Evolutionary conservation across 2,113 vertebrate species (phyloP).

Genomic region (Abramis brama): DNA sequence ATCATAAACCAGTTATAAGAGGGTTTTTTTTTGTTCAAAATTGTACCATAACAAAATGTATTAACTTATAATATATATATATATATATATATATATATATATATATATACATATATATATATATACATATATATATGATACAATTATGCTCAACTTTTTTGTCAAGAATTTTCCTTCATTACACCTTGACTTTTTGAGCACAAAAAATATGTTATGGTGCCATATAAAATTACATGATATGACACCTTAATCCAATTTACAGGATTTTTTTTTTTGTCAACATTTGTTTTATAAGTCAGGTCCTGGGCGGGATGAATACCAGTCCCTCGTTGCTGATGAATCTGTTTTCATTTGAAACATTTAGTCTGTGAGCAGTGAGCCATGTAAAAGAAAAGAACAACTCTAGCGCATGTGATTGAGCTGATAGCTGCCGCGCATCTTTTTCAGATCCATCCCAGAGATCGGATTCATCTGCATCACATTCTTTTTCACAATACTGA

Average conservation of each 20-base stretch:
- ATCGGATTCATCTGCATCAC: not conserved
- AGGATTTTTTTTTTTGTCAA: not conserved
- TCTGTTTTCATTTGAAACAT: slow-evolving; percentile 48
- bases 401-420: slow-evolving; percentile 13
- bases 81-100: too few relatives aligned
- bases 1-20: not conserved
- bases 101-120: too few relatives aligned
- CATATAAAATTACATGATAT: not conserved
- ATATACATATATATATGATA: not conserved
- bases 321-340: slow-evolving; percentile 40
- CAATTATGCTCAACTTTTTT: not conserved
- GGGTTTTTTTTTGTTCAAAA: not conserved
- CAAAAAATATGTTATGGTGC: not conserved
- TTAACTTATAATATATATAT: too few relatives aligned
- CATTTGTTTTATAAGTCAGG: slow-evolving; percentile 5
- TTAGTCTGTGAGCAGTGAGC: slow-evolving; percentile 46
- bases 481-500: too few relatives aligned
- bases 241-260: not conserved
- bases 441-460: not conserved
- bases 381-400: slow-evolving; percentile 49
- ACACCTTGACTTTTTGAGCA: not conserved
- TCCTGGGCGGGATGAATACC: slow-evolving; percentile 1
- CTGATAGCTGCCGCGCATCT: slow-evolving; percentile 22
- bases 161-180: not conserved
- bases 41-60: too few relatives aligned